These are phyloP conservation scores for Henricia sp. DNA, from an alignment of 53 echinoderm and acorn worm species.

Conservation along the genomic window DNA sequence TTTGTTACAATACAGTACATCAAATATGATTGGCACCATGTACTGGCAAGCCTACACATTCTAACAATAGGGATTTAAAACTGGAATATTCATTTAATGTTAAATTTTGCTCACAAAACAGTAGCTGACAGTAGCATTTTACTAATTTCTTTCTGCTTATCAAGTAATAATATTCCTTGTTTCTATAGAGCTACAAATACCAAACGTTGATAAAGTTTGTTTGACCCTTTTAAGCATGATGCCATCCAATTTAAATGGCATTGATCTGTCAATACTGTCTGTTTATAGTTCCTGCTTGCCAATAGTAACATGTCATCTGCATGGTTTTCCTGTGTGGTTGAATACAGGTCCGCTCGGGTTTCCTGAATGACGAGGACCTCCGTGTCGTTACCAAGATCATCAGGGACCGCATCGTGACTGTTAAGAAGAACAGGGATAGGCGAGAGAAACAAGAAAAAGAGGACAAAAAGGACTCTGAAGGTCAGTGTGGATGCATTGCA, in stretches of 20 bases:
- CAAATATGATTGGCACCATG: too few relatives aligned
- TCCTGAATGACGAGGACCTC: conserved; percentile 93
- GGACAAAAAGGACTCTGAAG: conserved; percentile 56
- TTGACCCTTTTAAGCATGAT: neutral
- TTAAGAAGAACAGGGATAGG: conserved; percentile 78
- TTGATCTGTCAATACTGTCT: conserved; percentile 21
- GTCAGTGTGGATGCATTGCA: conserved; percentile 34
- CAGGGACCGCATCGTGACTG: conserved; percentile 78
- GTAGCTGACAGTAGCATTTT: too few relatives aligned
- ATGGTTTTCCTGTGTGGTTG: conserved; percentile 8
- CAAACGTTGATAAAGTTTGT: neutral
- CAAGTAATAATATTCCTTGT: too few relatives aligned
- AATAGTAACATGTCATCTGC: conserved; percentile 39
- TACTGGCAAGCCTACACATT: too few relatives aligned
- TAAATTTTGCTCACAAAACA: too few relatives aligned
- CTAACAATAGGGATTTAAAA: too few relatives aligned
- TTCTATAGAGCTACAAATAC: neutral
- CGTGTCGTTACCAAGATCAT: conserved; percentile 95
- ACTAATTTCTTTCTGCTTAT: too few relatives aligned
- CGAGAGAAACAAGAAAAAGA: conserved; percentile 77
- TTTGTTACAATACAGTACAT: too few relatives aligned
- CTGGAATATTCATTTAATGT: too few relatives aligned
- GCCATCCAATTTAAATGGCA: conserved; percentile 1
- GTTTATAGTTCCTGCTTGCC: neutral
- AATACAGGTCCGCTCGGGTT: conserved; percentile 86